Base-by-base conservation (phyloP, 2,797 vertebrate species). In the Limosa lapponica region DNA sequence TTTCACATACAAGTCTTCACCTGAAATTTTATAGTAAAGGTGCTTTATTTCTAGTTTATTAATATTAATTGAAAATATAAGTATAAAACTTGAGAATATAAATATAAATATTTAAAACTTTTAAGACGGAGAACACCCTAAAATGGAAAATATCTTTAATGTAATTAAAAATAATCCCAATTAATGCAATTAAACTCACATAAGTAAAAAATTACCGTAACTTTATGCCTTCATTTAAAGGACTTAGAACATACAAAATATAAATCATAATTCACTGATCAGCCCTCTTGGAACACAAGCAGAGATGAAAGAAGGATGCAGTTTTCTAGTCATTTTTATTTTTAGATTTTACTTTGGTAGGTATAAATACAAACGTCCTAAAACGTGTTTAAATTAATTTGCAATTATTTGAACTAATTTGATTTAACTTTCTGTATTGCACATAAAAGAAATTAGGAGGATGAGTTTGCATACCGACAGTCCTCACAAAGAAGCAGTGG, bases 271-370 rank as follows among this genome's bases (percentile, higher is more conserved):
- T 25, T 59, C n/a, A 20, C 17, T 74, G 32, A 51, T 41, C 20
- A 37, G 6, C 51, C 66, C 13, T 73, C n/a, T 30, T 28, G 18
- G 62, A 81, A 78, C 27, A 85, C 48, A 46, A 20, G 14, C 10
- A 87, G 54, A 82, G 22, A 46, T 25, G 17, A 74, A 66, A 83
- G n/a, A 46, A 87, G 8, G 25, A 69, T 4, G 41, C n/a, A 37
- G 13, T 74, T 64, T 86, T 67, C 49, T n/a, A 61, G n/a, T n/a
- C 1, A 46, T 61, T 58, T 62, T 4, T n/a, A 32, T 64, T 74
- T 81, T 73, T 70, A 77, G 48, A 81, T 94, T 94, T 93, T 93
- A 61, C 8, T 87, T 86, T 70, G 46, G 18, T 37, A 91, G 22
- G 64, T 80, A 87, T 61, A 80, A 49, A 52, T 22, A 79, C 20